phyloP scores from a whole-genome alignment of 1,140 invertebrate species.

The Octopus bimaculoides region DNA sequence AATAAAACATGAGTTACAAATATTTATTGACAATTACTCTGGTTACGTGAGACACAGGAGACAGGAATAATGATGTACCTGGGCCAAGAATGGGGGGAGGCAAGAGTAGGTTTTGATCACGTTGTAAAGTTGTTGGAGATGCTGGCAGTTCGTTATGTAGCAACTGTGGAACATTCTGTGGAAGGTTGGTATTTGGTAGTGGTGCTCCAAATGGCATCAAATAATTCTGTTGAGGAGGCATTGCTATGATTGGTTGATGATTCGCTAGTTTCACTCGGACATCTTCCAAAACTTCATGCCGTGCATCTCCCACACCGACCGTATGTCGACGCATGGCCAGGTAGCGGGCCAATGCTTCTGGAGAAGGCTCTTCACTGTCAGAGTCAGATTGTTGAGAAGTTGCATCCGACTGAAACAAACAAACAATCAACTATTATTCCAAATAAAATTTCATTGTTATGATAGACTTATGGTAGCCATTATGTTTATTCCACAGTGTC shows the following conservation, averaged over 20 bases:
- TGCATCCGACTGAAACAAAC: background rate
- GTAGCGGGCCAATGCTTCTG: slow-evolving; percentile 55
- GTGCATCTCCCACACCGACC: slow-evolving; percentile 84
- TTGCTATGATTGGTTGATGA: slow-evolving; percentile 44
- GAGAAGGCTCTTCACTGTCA: slow-evolving; percentile 58
- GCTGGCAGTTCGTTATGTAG: slow-evolving; percentile 26
- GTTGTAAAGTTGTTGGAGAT: slow-evolving; percentile 22
- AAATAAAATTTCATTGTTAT: too few species aligned
- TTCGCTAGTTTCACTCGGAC: slow-evolving; percentile 49
- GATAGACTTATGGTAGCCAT: too few species aligned
- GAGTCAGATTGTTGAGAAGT: slow-evolving; percentile 60
- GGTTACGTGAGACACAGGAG: background rate
- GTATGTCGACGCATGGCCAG: slow-evolving; percentile 78
- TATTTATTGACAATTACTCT: too few species aligned
- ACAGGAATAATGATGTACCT: slow-evolving; percentile 61
- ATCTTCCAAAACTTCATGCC: slow-evolving; percentile 67
- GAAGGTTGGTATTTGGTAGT: slow-evolving; percentile 67
- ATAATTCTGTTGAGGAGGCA: slow-evolving; percentile 40
- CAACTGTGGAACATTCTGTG: slow-evolving; percentile 58
- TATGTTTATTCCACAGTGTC: too few species aligned
- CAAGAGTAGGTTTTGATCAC: slow-evolving; percentile 86
- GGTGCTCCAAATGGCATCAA: slow-evolving; percentile 38
- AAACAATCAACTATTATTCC: background rate
- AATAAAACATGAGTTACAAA: too few species aligned
- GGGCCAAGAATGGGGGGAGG: slow-evolving; percentile 85